Base-by-base conservation (phyloP, 2,888 invertebrate species). In the Patella caerulea region DNA sequence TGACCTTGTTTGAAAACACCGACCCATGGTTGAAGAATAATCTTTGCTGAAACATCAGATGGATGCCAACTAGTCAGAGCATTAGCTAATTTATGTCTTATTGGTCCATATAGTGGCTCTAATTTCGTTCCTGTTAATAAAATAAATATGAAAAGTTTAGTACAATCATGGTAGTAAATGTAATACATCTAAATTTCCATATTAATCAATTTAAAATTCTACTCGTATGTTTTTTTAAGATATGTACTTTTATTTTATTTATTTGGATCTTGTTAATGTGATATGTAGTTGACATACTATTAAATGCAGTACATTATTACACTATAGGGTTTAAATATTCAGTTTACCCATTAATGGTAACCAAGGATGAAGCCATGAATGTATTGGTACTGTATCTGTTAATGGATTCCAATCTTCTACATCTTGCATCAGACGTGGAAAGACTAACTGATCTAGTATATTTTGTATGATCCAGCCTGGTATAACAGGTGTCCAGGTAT, bases 301-400 rank as follows among this genome's bases (percentile, higher is more conserved):
- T 34, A 34, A 34, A 45, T 45, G 9, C 3, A 9, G 3, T 45
- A 45, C 45, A 45, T 45, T 5, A 45, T 45, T 45, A 45, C 45
- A 45, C 45, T 45, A 45, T 45, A 9, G 45, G 45, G 45, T 45
- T 45, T 45, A 45, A 45, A 45, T 45, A 45, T 9, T 45, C 45
- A 45, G 45, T 87, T 90, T 92, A 93, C 96, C 95, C 89, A 98
- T 94, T 11, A 96, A 92, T 0, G 95, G 95, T 79, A 98, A 94
- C 99, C 99, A 99, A 0, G 99, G 99, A 91, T 98, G 95, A 80
- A 98, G 95, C 99, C 99, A 99, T 5, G 95, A 94, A 91, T 99
- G 98, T 83, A 99, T 96, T 17, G 99, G 99, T 83, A 97, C 94
- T 0, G 96, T 96, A 91, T 99, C 99, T 0, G 96, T 96, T 2